Evolutionary conservation across 2,113 vertebrate genomes (phyloP).

Genomic region (Trogon melanurus): DNA sequence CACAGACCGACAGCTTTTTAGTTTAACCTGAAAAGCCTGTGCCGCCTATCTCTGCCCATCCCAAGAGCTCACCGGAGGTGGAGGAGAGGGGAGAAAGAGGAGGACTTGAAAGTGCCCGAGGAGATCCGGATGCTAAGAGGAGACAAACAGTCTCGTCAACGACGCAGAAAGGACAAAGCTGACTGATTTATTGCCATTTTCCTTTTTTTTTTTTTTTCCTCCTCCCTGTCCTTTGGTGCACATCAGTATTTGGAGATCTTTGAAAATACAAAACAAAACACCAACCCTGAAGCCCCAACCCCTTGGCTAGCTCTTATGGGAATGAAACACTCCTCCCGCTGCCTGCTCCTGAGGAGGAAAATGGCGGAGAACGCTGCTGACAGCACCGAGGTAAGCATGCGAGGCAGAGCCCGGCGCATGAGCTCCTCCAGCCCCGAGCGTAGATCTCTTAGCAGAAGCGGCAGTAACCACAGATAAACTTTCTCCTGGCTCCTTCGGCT

Average conservation of each 20-base stretch:
- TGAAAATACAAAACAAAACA: conserved; percentile 32
- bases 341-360: conserved; percentile 96
- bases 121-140: conserved; percentile 58
- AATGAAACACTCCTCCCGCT: conserved; percentile 98
- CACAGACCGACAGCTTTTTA: not conserved
- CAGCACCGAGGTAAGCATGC: conserved; percentile 88
- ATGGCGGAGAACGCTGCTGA: conserved; percentile 93
- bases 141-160: conserved; percentile 64
- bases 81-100: conserved; percentile 52
- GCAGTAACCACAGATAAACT: conserved; percentile 28
- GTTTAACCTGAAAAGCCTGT: conserved; percentile 38
- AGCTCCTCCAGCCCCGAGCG: not conserved
- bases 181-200: not conserved
- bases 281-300: conserved; percentile 68
- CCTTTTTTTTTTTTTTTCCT: not conserved
- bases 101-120: conserved; percentile 63
- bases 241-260: conserved; percentile 16
- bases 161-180: conserved; percentile 47
- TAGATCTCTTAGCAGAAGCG: not conserved
- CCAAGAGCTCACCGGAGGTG: conserved; percentile 52
- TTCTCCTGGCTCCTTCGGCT: conserved; percentile 21
- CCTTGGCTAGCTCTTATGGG: conserved; percentile 90
- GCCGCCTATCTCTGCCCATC: conserved; percentile 39
- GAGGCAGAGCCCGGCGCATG: conserved; percentile 15
- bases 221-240: not conserved